These are phyloP conservation scores for Trachelus iudaicus DNA, from an alignment of 2,888 invertebrate species.

Conservation along the genomic window DNA sequence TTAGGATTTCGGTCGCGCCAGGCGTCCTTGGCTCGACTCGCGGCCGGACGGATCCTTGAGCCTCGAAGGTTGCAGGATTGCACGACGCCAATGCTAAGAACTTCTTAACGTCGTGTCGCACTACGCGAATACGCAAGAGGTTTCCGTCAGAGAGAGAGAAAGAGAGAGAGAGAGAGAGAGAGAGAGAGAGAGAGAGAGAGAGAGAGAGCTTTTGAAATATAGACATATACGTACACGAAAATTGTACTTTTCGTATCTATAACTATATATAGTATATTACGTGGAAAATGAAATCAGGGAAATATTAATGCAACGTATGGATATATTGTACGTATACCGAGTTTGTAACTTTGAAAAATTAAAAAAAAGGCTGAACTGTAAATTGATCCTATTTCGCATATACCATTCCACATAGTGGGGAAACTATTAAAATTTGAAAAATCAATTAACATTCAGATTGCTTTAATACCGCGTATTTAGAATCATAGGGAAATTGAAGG, in stretches of 20 bases:
- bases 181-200: conserved; percentile 4
- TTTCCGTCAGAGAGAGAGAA: conserved; percentile 3
- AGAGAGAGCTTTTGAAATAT: conserved; percentile 20
- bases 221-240: neutral
- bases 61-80: conserved; percentile 43
- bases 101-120: conserved; percentile 14
- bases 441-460: no score
- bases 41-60: conserved; percentile 28
- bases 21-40: conserved; percentile 24
- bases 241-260: neutral
- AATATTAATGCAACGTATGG: neutral
- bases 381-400: neutral
- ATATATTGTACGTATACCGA: neutral
- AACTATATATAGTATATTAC: neutral
- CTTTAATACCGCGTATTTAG: no score
- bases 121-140: conserved; percentile 20
- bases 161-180: conserved; percentile 4
- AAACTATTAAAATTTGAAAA: no score
- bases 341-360: neutral
- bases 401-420: no score
- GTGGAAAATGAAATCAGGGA: neutral
- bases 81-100: conserved; percentile 44
- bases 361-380: neutral
- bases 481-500: no score
- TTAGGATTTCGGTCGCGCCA: conserved; percentile 4